Conservation (phyloP, 2,888 invertebrate species). For the Trissolcus brochymenae region DNA sequence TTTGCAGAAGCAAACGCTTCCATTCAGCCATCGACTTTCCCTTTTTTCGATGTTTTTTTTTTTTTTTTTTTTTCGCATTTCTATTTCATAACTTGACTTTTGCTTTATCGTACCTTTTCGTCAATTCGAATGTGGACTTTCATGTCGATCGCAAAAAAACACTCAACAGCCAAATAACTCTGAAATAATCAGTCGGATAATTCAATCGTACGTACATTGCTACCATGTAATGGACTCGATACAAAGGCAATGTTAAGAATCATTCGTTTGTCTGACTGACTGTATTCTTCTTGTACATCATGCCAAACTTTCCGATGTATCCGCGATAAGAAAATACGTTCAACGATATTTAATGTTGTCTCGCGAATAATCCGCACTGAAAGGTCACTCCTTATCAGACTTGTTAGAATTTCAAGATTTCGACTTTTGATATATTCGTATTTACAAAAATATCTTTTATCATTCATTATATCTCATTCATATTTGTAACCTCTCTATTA, state of each 20-base stretch:
- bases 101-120: constrained; percentile 16
- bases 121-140: constrained; percentile 16
- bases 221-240: constrained; percentile 23
- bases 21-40: background rate
- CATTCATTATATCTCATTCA: background rate
- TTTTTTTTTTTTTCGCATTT: constrained; percentile 1
- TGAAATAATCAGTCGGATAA: constrained; percentile 36
- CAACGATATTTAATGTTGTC: constrained; percentile 29
- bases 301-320: constrained; percentile 22
- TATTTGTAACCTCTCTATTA: background rate
- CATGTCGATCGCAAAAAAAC: constrained; percentile 11
- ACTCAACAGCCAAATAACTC: constrained; percentile 9
- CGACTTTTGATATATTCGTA: background rate
- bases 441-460: background rate
- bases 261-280: constrained; percentile 24
- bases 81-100: constrained; percentile 12
- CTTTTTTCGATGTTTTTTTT: background rate
- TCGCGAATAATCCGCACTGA: constrained; percentile 7
- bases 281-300: constrained; percentile 22
- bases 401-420: background rate
- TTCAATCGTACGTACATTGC: constrained; percentile 32
- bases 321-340: constrained; percentile 22
- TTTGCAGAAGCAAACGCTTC: too few species aligned
- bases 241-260: constrained; percentile 23
- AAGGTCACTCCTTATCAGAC: background rate